Evolutionary conservation across 2,888 invertebrate species (phyloP).

Genomic region (Litoditis marina): DNA sequence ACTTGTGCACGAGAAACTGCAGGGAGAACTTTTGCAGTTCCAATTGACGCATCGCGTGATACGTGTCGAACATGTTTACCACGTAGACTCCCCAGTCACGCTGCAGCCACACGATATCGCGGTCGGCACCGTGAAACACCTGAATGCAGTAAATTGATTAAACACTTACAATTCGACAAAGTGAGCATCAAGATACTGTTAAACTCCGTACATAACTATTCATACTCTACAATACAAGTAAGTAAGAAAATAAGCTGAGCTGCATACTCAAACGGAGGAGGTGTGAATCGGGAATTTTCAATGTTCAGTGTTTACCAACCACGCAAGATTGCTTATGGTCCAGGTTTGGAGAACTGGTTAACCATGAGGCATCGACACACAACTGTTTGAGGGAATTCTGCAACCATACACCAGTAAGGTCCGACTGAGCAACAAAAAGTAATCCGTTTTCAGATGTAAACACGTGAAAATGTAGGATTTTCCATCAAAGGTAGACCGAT

Average conservation of each 20-base stretch:
- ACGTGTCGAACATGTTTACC: conserved; percentile 93
- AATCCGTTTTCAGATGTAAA: too few relatives aligned
- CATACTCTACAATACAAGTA: background rate
- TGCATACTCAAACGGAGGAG: background rate
- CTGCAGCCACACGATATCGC: conserved; percentile 88
- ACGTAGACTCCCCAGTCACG: conserved; percentile 89
- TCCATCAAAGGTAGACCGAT: too few relatives aligned
- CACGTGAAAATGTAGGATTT: too few relatives aligned
- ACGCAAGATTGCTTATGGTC: too few relatives aligned
- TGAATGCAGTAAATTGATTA: conserved; percentile 57
- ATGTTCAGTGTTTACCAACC: too few relatives aligned
- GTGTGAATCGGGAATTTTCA: background rate
- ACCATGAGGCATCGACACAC: too few relatives aligned
- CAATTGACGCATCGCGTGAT: conserved; percentile 42
- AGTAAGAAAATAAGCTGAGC: too few relatives aligned
- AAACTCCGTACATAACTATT: background rate
- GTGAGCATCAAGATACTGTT: too few relatives aligned
- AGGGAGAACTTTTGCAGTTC: conserved; percentile 63
- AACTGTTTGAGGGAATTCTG: too few relatives aligned
- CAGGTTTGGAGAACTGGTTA: too few relatives aligned
- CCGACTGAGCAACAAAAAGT: too few relatives aligned
- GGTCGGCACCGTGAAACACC: conserved; percentile 87
- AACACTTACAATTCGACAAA: background rate
- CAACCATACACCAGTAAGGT: too few relatives aligned
- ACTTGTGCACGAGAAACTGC: conserved; percentile 71